Conservation (phyloP, 1,140 invertebrate genomes). For the Chionoecetes opilio region DNA sequence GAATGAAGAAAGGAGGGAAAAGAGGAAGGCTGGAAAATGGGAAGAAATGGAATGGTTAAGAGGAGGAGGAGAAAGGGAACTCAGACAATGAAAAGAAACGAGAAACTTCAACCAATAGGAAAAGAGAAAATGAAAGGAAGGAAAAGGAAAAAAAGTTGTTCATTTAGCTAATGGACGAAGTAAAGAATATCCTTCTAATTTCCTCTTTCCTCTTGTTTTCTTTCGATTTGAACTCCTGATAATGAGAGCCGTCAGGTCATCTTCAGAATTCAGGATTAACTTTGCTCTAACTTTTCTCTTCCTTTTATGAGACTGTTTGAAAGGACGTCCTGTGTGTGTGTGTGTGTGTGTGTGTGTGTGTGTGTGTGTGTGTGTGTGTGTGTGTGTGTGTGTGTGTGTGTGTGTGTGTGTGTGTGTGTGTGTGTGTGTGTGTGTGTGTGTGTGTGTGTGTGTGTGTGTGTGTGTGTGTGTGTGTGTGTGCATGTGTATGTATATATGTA, state of each 20-base stretch:
- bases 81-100: background rate
- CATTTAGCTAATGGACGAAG: background rate
- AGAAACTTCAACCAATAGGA: background rate
- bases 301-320: background rate
- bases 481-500: background rate
- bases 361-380: too few relatives aligned
- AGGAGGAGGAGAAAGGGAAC: background rate
- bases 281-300: slow-evolving; percentile 2
- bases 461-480: too few relatives aligned
- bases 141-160: background rate
- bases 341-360: too few relatives aligned
- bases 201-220: background rate
- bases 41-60: slow-evolving; percentile 1
- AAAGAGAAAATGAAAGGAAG: background rate
- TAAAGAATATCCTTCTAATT: background rate
- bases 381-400: background rate
- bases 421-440: too few relatives aligned
- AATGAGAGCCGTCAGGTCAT: background rate
- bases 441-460: too few relatives aligned
- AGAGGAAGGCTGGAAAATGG: background rate
- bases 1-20: background rate
- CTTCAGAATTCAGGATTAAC: background rate
- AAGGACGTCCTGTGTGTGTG: too few relatives aligned
- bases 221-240: background rate
- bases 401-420: background rate